A percentile compares a stretch with the other conserved stretches of the same genome.
Evolutionary conservation across 92 coral and sea anemone genomes (phyloP).

Genomic region (Epizoanthus stellaris): DNA sequence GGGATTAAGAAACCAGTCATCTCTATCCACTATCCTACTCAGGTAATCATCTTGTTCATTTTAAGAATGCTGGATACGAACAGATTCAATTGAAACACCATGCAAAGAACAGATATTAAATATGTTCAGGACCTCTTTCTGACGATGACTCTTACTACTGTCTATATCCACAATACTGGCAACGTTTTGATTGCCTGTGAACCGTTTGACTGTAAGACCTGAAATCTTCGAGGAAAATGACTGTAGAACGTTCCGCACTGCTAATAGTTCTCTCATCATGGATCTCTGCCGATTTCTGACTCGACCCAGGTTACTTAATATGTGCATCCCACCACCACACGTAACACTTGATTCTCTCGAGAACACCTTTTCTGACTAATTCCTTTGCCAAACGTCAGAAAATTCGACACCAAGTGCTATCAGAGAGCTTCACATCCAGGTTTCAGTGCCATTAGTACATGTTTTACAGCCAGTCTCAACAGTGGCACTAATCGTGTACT

Average conservation of each 20-base stretch:
- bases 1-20: slow-evolving; percentile 47
- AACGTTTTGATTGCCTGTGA: background rate
- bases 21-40: slow-evolving; percentile 57
- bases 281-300: no score
- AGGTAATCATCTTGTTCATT: slow-evolving; percentile 49
- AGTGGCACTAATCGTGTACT: no score
- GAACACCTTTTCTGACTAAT: no score
- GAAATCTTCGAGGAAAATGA: slow-evolving; percentile 43
- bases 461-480: no score
- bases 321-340: no score
- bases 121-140: slow-evolving; percentile 37
- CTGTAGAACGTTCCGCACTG: slow-evolving; percentile 37
- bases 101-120: background rate
- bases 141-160: slow-evolving; percentile 1
- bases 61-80: slow-evolving; percentile 54
- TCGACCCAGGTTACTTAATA: no score
- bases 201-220: slow-evolving; percentile 62
- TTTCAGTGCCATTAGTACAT: no score
- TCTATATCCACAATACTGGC: no score
- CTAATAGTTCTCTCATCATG: slow-evolving; percentile 22
- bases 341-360: no score
- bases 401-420: no score
- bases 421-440: no score
- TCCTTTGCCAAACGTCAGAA: no score
- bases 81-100: slow-evolving; percentile 42